phyloP scores from a whole-genome alignment of 2,888 invertebrate species.

The Agonopterix alstromeriana region DNA sequence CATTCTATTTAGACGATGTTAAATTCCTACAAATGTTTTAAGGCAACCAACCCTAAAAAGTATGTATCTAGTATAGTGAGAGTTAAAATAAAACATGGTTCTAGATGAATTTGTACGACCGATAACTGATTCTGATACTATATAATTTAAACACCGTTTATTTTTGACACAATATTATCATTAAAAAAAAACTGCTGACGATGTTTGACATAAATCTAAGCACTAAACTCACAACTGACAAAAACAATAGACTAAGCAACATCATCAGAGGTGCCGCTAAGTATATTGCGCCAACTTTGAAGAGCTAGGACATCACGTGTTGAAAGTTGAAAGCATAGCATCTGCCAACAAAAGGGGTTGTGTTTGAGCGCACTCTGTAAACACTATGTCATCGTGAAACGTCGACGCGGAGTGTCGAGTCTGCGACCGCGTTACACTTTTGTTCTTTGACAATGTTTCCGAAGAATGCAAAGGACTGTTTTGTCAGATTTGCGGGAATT shows the following conservation, averaged over 20 bases:
- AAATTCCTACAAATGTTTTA: too few species aligned
- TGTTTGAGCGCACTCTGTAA: conserved; percentile 37
- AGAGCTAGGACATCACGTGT: conserved; percentile 34
- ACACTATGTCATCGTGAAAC: conserved; percentile 16
- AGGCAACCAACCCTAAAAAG: too few species aligned
- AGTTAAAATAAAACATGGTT: too few species aligned
- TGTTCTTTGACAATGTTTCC: conserved; percentile 35
- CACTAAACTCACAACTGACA: too few species aligned
- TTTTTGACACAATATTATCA: too few species aligned
- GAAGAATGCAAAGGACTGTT: conserved; percentile 20
- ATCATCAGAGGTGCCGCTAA: conserved; percentile 16
- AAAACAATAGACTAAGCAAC: conserved; percentile 21
- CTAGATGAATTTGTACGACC: too few species aligned
- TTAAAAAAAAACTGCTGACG: too few species aligned
- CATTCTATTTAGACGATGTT: too few species aligned
- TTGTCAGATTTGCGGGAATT: conserved; percentile 8
- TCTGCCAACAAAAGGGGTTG: conserved; percentile 44
- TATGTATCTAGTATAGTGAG: too few species aligned
- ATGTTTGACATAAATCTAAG: too few species aligned
- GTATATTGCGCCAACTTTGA: conserved; percentile 35
- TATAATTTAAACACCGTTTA: too few species aligned
- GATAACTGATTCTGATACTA: too few species aligned
- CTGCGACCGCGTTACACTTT: conserved; percentile 24
- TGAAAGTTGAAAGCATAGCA: conserved; percentile 30
- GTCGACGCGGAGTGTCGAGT: conserved; percentile 21